Percentiles rank a stretch among this genome's conserved stretches.
Conservation (phyloP, 2,113 vertebrate genomes). For the Tautogolabrus adspersus region DNA sequence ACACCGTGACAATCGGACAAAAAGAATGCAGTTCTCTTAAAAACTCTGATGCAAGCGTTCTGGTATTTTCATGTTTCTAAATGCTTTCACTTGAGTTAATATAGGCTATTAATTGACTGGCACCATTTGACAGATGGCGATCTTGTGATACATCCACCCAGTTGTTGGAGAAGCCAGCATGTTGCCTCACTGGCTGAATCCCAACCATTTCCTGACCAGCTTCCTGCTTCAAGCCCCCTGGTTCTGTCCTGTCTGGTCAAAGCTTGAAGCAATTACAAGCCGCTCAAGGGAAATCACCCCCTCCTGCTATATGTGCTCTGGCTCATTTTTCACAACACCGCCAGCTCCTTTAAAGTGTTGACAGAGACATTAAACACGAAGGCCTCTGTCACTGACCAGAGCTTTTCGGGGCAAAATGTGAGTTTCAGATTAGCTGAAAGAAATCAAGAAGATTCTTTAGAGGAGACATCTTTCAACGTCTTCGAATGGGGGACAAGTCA, state of each 20-base stretch:
- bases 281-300: conserved; percentile 77
- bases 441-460: conserved; percentile 4
- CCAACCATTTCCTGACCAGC: conserved; percentile 78
- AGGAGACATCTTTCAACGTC: neutral
- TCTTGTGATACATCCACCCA: conserved; percentile 11
- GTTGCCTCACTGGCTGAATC: conserved; percentile 66
- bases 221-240: conserved; percentile 76
- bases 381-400: conserved; percentile 52
- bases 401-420: conserved; percentile 19
- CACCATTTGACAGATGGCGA: neutral
- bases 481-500: neutral
- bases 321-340: conserved; percentile 78
- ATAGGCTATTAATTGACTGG: neutral
- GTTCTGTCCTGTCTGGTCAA: conserved; percentile 72
- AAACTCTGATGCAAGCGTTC: too few species aligned
- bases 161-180: conserved; percentile 29
- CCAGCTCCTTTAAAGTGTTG: conserved; percentile 71
- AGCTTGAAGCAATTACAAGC: conserved; percentile 82
- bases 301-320: conserved; percentile 53
- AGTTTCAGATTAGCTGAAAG: conserved; percentile 4
- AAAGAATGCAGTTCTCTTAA: too few species aligned
- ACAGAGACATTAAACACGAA: conserved; percentile 76
- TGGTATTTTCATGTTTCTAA: too few species aligned
- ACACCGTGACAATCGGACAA: too few species aligned
- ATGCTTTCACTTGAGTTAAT: too few species aligned